Percentiles rank a stretch among this genome's conserved stretches.
Evolutionary conservation across 2,113 vertebrate genomes (phyloP).

Genomic region (Alectura lathami): DNA sequence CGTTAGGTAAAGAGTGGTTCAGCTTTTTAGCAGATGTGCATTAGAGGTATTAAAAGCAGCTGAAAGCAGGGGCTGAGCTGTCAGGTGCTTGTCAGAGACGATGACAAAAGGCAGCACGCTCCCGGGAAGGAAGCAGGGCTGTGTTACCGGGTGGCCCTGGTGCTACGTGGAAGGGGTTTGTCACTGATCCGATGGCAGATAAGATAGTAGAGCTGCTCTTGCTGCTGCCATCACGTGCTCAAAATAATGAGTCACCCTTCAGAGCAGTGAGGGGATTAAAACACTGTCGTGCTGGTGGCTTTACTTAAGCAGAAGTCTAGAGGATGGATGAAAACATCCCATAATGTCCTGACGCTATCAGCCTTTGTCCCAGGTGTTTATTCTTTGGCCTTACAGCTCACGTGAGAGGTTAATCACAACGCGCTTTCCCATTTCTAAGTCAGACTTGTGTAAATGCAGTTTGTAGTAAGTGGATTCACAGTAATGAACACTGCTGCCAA

Average conservation of each 20-base stretch:
- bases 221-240: not conserved
- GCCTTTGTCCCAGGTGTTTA: not conserved
- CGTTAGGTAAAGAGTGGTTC: not conserved
- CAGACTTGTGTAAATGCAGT: not conserved
- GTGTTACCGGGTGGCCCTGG: not conserved
- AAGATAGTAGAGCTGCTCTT: not conserved
- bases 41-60: not conserved
- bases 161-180: not conserved
- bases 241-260: not conserved
- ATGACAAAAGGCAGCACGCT: not conserved
- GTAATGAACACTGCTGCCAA: not conserved
- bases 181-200: not conserved
- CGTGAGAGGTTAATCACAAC: not conserved
- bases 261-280: not conserved
- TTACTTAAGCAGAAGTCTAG: not conserved
- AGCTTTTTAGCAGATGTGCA: fast-evolving
- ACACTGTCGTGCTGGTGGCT: fast-evolving
- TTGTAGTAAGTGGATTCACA: not conserved
- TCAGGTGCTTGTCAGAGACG: not conserved
- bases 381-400: not conserved
- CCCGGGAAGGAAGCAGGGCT: constrained; percentile 22
- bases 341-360: not conserved
- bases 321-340: not conserved
- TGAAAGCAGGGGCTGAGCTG: not conserved
- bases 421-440: not conserved